Evolutionary conservation across 2,888 invertebrate genomes (phyloP), one percentile per base, ranked within the genome.

Genomic region (Apamea monoglypha): DNA sequence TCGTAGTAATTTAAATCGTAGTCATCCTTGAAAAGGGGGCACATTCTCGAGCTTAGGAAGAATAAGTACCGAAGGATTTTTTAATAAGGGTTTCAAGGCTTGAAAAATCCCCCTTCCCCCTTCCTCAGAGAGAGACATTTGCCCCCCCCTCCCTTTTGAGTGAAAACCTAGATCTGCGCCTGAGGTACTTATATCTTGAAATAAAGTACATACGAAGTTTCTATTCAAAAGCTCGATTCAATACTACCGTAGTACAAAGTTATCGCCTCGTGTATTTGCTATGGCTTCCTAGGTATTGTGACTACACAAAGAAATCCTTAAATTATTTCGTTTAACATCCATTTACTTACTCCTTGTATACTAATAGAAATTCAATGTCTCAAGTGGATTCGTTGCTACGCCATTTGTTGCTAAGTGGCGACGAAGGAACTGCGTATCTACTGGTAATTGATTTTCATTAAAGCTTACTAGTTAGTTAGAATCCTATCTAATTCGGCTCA

Each of bases 371-470:
- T 76, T 84, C 67, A 63, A 74, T 81, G 78, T 72, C 69, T 71
- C 70, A 76, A 87, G 80, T 81, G 74, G 47, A 73, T 69, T 70
- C n/a, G 69, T 71, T 77, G 76, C 72, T 80, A 76, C 29, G 78
- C 32, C 74, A 80, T 79, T 82, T 75, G 71, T 68, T 80, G 63
- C 50, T 66, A 66, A 64, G 70, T 74, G 59, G 63, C 64, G 32
- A 56, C 44, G 50, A 56, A 63, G 67, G 69, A 84, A 82, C 83
- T 82, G 80, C 80, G 79, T 56, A 14, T 32, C 53, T 63, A 61
- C 61, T 53, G 32, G 75, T 86, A 90, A 89, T 90, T 85, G 88
- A 80, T 88, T 85, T 87, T 87, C 86, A 90, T 89, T 90, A 88
- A 74, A 72, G 70, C 83, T 73, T 78, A 88, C 86, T 84, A 86